phyloP scores from a whole-genome alignment of 2,797 vertebrate species.

The Microchirus variegatus region DNA sequence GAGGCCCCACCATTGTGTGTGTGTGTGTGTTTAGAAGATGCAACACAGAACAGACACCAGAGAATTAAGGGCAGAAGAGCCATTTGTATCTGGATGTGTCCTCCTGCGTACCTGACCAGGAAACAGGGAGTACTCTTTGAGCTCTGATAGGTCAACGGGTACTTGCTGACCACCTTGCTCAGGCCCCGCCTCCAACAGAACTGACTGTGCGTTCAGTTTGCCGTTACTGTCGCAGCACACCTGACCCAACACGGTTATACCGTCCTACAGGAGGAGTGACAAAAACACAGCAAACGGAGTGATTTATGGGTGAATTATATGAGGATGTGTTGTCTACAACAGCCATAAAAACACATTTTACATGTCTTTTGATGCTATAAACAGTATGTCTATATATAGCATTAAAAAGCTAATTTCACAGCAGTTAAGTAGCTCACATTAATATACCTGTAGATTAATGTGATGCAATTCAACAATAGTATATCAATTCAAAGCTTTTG shows the following conservation, averaged over 20 bases:
- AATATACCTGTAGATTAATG: background rate
- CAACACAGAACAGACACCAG: background rate
- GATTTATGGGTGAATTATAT: background rate
- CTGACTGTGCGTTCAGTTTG: slow-evolving; percentile 90
- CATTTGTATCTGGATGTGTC: background rate
- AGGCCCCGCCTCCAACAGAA: slow-evolving; percentile 87
- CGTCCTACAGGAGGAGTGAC: slow-evolving; percentile 75
- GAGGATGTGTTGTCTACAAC: too few relatives aligned
- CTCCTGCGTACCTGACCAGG: slow-evolving; percentile 89
- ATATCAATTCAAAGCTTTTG: background rate
- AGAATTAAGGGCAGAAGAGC: too few relatives aligned
- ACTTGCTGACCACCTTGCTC: slow-evolving; percentile 86
- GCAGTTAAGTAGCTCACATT: background rate
- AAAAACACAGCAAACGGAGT: background rate
- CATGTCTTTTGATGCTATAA: too few relatives aligned
- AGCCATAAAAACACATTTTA: too few relatives aligned
- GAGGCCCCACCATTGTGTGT: slow-evolving; percentile 59
- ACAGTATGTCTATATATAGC: too few relatives aligned
- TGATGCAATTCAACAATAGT: background rate
- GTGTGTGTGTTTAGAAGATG: background rate
- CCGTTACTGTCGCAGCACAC: slow-evolving; percentile 93
- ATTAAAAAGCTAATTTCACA: background rate
- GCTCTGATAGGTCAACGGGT: slow-evolving; percentile 88
- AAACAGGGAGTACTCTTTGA: slow-evolving; percentile 91
- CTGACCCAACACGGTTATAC: slow-evolving; percentile 86